These are phyloP conservation scores for Chironomus tentans DNA, from an alignment of 2,888 invertebrate genomes.

Conservation along the genomic window DNA sequence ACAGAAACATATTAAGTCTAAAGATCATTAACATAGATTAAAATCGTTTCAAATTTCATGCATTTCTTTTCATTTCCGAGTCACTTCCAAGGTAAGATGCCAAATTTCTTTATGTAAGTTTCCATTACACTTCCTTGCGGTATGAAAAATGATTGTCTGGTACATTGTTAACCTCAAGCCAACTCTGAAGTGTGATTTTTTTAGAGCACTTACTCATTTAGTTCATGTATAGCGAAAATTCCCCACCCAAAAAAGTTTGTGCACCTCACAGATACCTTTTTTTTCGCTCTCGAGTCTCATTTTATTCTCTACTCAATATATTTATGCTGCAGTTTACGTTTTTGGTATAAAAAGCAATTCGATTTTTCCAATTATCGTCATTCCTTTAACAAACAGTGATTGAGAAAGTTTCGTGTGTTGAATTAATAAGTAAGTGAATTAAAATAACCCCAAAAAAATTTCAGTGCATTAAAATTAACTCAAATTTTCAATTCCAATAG, in stretches of 20 bases:
- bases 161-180: neutral
- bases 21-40: too few species aligned
- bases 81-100: neutral
- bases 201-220: neutral
- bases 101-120: neutral
- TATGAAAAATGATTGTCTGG: neutral
- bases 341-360: slow-evolving; percentile 24
- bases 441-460: neutral
- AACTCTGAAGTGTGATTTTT: neutral
- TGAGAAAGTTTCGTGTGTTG: neutral
- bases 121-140: slow-evolving; percentile 3
- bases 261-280: neutral
- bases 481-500: neutral
- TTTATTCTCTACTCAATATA: slow-evolving; percentile 8
- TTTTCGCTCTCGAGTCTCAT: slow-evolving; percentile 7
- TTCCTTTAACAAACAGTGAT: neutral
- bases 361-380: slow-evolving; percentile 25
- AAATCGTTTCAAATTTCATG: too few species aligned
- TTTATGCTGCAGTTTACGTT: neutral
- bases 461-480: neutral
- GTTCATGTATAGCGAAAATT: neutral
- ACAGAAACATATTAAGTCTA: too few species aligned
- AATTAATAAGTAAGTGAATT: neutral
- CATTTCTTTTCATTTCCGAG: too few species aligned
- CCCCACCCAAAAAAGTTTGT: neutral